Percentiles rank a stretch among this genome's conserved stretches.
phyloP scores from a whole-genome alignment of 1,140 invertebrate genomes.

The Saccostrea cuccullata region DNA sequence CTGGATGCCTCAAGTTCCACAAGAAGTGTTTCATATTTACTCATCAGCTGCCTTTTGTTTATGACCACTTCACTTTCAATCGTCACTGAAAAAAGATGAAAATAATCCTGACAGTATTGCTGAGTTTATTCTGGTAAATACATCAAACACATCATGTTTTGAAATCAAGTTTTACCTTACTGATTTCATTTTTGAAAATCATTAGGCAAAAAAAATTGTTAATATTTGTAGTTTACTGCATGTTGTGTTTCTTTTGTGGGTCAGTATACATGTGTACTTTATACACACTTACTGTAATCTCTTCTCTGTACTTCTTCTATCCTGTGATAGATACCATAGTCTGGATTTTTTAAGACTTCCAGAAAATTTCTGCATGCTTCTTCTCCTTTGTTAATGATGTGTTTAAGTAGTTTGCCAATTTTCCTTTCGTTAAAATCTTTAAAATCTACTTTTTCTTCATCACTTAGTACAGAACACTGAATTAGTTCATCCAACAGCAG shows the following conservation, averaged over 20 bases:
- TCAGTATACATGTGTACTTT: not conserved
- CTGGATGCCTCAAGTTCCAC: not conserved
- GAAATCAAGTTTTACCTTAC: no score
- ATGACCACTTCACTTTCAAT: no score
- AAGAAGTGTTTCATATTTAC: not conserved
- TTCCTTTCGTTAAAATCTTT: not conserved
- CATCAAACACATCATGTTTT: no score
- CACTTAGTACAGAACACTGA: not conserved
- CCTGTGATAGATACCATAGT: not conserved
- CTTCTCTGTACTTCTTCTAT: not conserved
- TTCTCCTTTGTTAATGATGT: not conserved
- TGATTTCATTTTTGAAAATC: no score
- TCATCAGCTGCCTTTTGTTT: no score
- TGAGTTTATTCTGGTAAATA: no score
- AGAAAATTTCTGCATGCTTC: not conserved
- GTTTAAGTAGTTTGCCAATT: not conserved
- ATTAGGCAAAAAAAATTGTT: no score
- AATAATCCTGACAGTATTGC: no score
- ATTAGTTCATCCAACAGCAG: not conserved
- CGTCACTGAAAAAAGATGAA: no score
- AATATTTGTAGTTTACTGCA: no score
- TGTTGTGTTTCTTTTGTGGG: no score
- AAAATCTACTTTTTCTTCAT: constrained; percentile 12
- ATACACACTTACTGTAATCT: not conserved
- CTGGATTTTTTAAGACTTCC: not conserved